phyloP scores from a whole-genome alignment of 2,888 invertebrate genomes.

The Drosophila hamatofila region DNA sequence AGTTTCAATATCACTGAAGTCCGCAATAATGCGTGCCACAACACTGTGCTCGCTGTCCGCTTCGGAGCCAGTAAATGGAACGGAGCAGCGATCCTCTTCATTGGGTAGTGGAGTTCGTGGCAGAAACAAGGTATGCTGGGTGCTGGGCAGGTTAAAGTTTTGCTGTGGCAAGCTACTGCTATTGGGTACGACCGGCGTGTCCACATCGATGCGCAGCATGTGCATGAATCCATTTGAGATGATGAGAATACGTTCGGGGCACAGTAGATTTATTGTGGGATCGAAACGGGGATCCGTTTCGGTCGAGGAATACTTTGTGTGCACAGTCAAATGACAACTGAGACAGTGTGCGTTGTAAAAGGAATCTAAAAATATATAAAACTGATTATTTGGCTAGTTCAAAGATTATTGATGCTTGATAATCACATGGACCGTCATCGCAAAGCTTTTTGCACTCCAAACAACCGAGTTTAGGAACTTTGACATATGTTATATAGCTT shows the following conservation, averaged over 20 bases:
- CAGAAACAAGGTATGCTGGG: constrained; percentile 65
- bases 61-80: constrained; percentile 61
- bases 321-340: constrained; percentile 95
- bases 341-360: constrained; percentile 91
- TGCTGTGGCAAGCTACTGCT: constrained; percentile 44
- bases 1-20: constrained; percentile 88
- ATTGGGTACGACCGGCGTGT: constrained; percentile 72
- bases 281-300: constrained; percentile 92
- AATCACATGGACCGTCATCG: constrained; percentile 83
- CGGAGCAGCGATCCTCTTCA: constrained; percentile 64
- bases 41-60: constrained; percentile 86
- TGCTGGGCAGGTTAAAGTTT: constrained; percentile 42
- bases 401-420: too few relatives aligned
- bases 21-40: constrained; percentile 88
- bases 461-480: constrained; percentile 88
- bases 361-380: constrained; percentile 82
- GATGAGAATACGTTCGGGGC: constrained; percentile 91
- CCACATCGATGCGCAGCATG: constrained; percentile 89
- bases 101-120: constrained; percentile 46
- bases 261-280: constrained; percentile 89
- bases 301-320: constrained; percentile 96
- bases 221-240: constrained; percentile 95
- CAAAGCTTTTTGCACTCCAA: constrained; percentile 87
- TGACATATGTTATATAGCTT: constrained; percentile 85
- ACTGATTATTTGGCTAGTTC: background rate